Conservation (phyloP, 1,140 invertebrate genomes). For the Penaeus japonicus region DNA sequence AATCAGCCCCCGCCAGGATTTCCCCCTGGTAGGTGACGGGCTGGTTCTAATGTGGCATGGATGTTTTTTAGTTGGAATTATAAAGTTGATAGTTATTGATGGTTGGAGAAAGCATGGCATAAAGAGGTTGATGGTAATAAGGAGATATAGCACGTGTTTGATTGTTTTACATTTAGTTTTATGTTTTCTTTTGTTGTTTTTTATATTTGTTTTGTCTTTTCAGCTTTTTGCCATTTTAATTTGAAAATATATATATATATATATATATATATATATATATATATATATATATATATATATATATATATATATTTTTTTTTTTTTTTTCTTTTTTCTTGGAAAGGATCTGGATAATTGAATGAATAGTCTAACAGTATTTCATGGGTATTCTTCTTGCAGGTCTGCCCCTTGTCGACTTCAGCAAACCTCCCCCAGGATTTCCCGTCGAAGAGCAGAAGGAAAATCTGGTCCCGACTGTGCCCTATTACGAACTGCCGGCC, state of each 20-base stretch:
- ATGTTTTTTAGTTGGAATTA: background rate
- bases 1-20: slow-evolving; percentile 69
- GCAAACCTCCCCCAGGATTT: slow-evolving; percentile 85
- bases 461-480: slow-evolving; percentile 82
- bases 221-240: too few relatives aligned
- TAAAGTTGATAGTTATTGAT: background rate
- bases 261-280: too few relatives aligned
- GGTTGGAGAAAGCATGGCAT: background rate
- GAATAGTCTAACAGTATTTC: background rate
- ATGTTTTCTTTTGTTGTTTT: too few relatives aligned
- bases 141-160: too few relatives aligned
- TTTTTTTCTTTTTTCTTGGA: too few relatives aligned
- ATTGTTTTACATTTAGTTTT: too few relatives aligned
- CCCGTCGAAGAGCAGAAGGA: slow-evolving; percentile 65
- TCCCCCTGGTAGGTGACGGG: slow-evolving; percentile 58
- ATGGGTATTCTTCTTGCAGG: background rate
- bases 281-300: too few relatives aligned
- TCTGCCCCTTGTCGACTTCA: slow-evolving; percentile 77
- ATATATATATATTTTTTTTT: too few relatives aligned
- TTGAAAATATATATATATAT: too few relatives aligned
- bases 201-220: too few relatives aligned
- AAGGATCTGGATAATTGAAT: background rate
- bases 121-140: too few relatives aligned
- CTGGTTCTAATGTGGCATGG: background rate
- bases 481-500: slow-evolving; percentile 95